Conservation (phyloP, 2,113 vertebrate genomes). For the Myanophis thanlyinensis region DNA sequence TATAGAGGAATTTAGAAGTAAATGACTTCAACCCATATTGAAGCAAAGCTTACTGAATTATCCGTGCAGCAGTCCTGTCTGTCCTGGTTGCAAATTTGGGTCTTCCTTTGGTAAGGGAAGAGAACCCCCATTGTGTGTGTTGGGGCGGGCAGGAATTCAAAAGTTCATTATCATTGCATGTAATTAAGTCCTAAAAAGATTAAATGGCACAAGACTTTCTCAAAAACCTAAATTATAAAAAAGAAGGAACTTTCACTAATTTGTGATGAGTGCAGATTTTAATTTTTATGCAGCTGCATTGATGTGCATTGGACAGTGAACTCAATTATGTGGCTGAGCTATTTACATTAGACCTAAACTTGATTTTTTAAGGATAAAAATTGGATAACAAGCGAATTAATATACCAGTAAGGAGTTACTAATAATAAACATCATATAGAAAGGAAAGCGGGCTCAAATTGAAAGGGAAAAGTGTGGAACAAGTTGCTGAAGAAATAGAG, state of each 20-base stretch:
- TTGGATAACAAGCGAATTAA: not conserved
- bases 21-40: not conserved
- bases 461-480: not conserved
- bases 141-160: not conserved
- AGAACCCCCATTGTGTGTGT: not conserved
- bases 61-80: not conserved
- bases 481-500: not conserved
- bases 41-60: not conserved
- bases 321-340: not conserved
- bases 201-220: constrained; percentile 18
- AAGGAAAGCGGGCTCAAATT: not conserved
- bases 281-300: not conserved
- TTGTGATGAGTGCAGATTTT: constrained; percentile 19
- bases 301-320: not conserved
- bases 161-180: constrained; percentile 16
- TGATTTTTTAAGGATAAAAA: not conserved
- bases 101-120: not conserved
- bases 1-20: not conserved
- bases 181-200: not conserved
- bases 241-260: constrained; percentile 35
- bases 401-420: not conserved
- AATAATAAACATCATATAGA: not conserved
- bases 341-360: not conserved
- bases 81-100: not conserved
- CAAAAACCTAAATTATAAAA: constrained; percentile 14